phyloP scores from a whole-genome alignment of 1,140 invertebrate species.

The Drosophila murphyi region DNA sequence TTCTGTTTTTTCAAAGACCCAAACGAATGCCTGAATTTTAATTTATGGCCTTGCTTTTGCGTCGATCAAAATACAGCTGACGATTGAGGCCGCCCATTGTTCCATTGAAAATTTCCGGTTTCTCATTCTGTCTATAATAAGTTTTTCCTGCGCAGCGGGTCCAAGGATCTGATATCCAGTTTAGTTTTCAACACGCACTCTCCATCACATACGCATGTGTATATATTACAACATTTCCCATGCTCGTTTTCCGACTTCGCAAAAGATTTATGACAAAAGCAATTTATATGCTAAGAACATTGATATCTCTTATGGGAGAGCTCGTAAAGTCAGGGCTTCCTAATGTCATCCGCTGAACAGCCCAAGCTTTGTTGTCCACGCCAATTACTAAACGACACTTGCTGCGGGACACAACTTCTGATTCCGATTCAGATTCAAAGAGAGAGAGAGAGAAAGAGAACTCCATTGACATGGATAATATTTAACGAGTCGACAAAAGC shows the following conservation, averaged over 20 bases:
- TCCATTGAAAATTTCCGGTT: conserved; percentile 38
- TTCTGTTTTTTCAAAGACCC: not conserved
- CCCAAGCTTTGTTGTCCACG: conserved; percentile 53
- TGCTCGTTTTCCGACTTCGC: conserved; percentile 39
- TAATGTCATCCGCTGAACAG: conserved; percentile 38
- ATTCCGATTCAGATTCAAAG: not conserved
- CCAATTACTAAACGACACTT: conserved; percentile 62
- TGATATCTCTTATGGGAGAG: conserved; percentile 56
- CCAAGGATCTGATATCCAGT: conserved; percentile 20
- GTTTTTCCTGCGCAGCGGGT: not conserved
- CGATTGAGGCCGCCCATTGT: conserved; percentile 18
- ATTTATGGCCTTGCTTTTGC: conserved; percentile 53
- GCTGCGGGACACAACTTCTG: conserved; percentile 6
- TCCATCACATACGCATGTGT: not conserved
- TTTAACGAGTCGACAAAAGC: conserved; percentile 70
- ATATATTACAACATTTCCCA: conserved; percentile 50
- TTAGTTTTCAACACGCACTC: conserved; percentile 35
- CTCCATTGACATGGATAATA: conserved; percentile 51
- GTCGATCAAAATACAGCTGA: conserved; percentile 51
- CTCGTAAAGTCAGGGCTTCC: conserved; percentile 20
- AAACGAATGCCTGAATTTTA: conserved; percentile 29
- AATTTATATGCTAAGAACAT: conserved; percentile 59
- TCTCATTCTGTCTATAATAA: conserved; percentile 13
- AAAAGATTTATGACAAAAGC: conserved; percentile 64
- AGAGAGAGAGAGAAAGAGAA: conserved; percentile 13